A percentile compares a stretch with the other conserved stretches of the same genome.
These are phyloP conservation scores for Lagorchestes hirsutus DNA, from an alignment of 2,797 vertebrate species.

Conservation along the genomic window DNA sequence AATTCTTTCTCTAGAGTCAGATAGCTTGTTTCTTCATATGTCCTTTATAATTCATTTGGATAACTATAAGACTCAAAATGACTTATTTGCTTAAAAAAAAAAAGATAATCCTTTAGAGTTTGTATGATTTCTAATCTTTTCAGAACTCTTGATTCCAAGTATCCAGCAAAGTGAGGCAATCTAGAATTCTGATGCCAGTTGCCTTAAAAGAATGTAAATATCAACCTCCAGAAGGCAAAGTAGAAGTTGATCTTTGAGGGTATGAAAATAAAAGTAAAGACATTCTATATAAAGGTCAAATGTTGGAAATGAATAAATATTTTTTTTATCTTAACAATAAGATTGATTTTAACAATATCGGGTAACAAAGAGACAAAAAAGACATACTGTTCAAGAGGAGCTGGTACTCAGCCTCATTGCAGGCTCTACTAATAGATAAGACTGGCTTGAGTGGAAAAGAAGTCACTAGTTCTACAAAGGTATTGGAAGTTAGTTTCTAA, in stretches of 20 bases:
- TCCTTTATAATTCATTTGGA: neutral
- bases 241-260: conserved; percentile 55
- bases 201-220: conserved; percentile 61
- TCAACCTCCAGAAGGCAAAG: conserved; percentile 43
- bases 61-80: neutral
- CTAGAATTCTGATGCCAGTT: conserved; percentile 53
- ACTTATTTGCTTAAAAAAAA: neutral
- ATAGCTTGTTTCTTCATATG: neutral
- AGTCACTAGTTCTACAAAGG: neutral
- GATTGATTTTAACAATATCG: neutral
- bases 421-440: conserved; percentile 13
- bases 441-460: neutral
- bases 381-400: neutral
- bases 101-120: conserved; percentile 58
- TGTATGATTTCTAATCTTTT: conserved; percentile 66
- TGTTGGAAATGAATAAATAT: neutral
- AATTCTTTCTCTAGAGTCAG: neutral
- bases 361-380: neutral
- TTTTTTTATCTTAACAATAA: neutral
- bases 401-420: conserved; percentile 7
- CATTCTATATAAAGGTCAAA: neutral
- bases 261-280: conserved; percentile 67
- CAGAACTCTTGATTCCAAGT: conserved; percentile 64
- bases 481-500: conserved; percentile 51
- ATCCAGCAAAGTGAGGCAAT: conserved; percentile 67